Base-by-base conservation (phyloP, 2,888 invertebrate species). In the Epistrophe grossulariae region DNA sequence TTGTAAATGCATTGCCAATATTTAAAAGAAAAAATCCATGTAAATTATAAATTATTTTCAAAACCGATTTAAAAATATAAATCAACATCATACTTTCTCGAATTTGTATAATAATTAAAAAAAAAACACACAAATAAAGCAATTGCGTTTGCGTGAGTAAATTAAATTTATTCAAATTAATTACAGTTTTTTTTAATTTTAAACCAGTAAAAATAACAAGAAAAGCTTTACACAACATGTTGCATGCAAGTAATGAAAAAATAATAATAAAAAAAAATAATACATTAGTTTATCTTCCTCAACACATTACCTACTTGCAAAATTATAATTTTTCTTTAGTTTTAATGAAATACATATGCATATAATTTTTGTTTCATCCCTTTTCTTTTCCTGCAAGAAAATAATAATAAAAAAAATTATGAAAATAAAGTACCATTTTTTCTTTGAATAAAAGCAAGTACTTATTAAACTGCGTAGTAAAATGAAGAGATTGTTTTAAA, bases 381-480 rank as follows among this genome's bases (percentile, higher is more conserved):
- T 68, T 73, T 66, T 59, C 11, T 66, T 81, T 78, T 81, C 68
- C 19, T 85, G 57, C 64, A 71, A 79, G 74, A 79, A 79, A 84
- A 84, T 84, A 64, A 73, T 38, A 79, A 79, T 45, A 31, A 57
- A 72, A 79, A 76, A 76, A 55, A 24, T 24, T 24, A 38, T 38
- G 15, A 52, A 68, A 68, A 52, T 24, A n/a, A 35, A 24, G 4
- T 0, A 24, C 5, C 3, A 0, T 70, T 55, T 50, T 68, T 48
- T 31, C 1, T 10, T 48, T 48, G 1, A 24, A 5, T 19, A 15
- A 28, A n/a, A 9, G 17, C 8, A 45, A 31, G 11, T 48, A 45
- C n/a, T n/a, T 7, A 31, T 35, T 3, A 24, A 24, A 24, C 24
- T 24, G 24, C n/a, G n/a, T n/a, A n/a, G n/a, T n/a, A n/a, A n/a